Conservation (phyloP, 2,113 vertebrate species). For the Microcebus ravelobensis region DNA sequence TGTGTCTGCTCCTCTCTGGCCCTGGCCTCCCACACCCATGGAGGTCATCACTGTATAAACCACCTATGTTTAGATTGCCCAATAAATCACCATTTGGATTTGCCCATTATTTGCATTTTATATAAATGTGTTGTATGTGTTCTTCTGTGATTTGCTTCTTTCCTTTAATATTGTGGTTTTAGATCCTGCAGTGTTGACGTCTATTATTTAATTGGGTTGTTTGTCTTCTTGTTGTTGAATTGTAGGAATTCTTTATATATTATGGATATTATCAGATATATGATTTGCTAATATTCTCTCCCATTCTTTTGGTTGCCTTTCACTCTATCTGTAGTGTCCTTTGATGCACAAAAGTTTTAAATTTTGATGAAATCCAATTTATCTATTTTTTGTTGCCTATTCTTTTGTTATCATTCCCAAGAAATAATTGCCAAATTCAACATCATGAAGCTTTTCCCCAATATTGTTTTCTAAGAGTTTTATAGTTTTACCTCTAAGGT, state of each 20-base stretch:
- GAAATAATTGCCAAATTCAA: not conserved
- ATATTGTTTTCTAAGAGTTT: not conserved
- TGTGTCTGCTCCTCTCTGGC: not conserved
- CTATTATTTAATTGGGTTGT: not conserved
- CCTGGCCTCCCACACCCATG: fast-evolving
- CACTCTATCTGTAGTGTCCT: not conserved
- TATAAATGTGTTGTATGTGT: too few relatives aligned
- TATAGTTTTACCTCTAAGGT: not conserved
- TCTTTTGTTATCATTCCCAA: not conserved
- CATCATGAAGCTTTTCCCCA: not conserved
- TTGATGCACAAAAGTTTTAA: not conserved
- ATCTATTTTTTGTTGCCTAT: not conserved
- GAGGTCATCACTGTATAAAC: not conserved
- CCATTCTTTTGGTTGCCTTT: not conserved
- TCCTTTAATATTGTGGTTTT: not conserved
- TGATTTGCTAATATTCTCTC: not conserved
- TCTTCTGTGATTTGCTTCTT: not conserved
- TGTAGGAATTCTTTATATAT: not conserved
- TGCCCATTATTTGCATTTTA: not conserved
- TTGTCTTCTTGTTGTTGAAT: not conserved
- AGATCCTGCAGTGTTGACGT: not conserved
- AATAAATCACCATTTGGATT: too few relatives aligned
- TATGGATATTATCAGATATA: not conserved
- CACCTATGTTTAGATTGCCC: not conserved
- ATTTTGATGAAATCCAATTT: not conserved